Conservation (phyloP, 2,888 invertebrate species). For the Prosapia bicincta region DNA sequence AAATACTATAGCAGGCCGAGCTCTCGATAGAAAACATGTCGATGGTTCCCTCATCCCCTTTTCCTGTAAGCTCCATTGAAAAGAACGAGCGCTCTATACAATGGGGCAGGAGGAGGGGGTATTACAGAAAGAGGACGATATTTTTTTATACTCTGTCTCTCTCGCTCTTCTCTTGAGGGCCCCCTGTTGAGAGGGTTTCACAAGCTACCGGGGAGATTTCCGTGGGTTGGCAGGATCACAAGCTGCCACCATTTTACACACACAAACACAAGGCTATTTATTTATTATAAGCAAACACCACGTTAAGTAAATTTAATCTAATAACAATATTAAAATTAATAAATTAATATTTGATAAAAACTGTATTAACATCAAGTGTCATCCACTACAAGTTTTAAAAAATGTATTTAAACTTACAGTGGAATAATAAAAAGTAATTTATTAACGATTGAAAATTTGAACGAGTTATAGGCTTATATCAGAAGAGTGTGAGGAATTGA, state of each 20-base stretch:
- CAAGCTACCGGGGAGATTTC: not conserved
- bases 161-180: not conserved
- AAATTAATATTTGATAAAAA: too few relatives aligned
- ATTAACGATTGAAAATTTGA: too few relatives aligned
- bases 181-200: not conserved
- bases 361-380: too few relatives aligned
- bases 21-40: slow-evolving; percentile 1
- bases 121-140: not conserved
- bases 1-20: not conserved
- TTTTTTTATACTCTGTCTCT: slow-evolving; percentile 1
- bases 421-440: too few relatives aligned
- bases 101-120: not conserved
- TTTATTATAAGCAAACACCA: too few relatives aligned
- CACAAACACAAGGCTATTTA: too few relatives aligned
- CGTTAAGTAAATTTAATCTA: too few relatives aligned
- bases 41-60: slow-evolving; percentile 1
- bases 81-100: not conserved
- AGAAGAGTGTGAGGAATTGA: too few relatives aligned
- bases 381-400: too few relatives aligned
- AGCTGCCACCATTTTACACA: not conserved
- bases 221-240: not conserved
- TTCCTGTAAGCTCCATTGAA: not conserved
- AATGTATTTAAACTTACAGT: too few relatives aligned
- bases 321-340: too few relatives aligned
- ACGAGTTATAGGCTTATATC: too few relatives aligned